Evolutionary conservation across 37 sponge, comb jelly and placozoan species (phyloP), one percentile per base, ranked within the genome.

Genomic region (Ianthella basta): DNA sequence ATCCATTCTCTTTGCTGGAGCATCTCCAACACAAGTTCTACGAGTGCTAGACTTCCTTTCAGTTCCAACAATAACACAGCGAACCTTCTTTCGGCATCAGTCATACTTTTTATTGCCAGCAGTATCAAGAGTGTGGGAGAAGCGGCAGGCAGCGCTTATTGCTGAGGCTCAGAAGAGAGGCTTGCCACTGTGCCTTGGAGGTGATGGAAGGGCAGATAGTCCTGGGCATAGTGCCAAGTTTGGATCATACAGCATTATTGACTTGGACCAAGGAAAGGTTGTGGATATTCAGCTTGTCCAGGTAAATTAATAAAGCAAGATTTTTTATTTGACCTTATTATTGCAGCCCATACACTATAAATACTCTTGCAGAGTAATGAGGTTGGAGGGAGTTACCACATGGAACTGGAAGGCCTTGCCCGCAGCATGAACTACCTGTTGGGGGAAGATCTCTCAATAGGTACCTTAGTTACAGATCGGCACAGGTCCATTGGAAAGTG

Each of bases 161-260:
- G 84, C 30, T 15, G 23, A 24, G 50, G 66, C 82, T 19, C 82
- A 75, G 39, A 59, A 54, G 10, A 60, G 69, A 64, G 64, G 55
- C 23, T 25, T 25, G n/a, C 18, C 66, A 6, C 67, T 88, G 12
- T 21, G 59, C 14, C 24, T 88, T 16, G 89, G 81, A 27, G 92
- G 92, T 40, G 92, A 92, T 83, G 92, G 92, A 27, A 67, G 89
- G 54, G 54, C 83, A 35, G 89, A 88, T 56, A 88, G 89, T 61
- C 89, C 93, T 59, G 93, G 87, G 12, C 86, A 91, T 29, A 65
- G 80, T 55, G 88, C 88, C 10, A 88, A 91, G 77, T 92, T 72
- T 88, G 92, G 92, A 0, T 64, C 83, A 2, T 92, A 92, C 55
- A 59, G 85, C 1, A 12, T 88, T 4, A 34, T 92, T 36, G 92